Percentiles rank a stretch among this genome's conserved stretches.
Conservation (phyloP, 2,888 invertebrate species). For the Fabriciana adippe region DNA sequence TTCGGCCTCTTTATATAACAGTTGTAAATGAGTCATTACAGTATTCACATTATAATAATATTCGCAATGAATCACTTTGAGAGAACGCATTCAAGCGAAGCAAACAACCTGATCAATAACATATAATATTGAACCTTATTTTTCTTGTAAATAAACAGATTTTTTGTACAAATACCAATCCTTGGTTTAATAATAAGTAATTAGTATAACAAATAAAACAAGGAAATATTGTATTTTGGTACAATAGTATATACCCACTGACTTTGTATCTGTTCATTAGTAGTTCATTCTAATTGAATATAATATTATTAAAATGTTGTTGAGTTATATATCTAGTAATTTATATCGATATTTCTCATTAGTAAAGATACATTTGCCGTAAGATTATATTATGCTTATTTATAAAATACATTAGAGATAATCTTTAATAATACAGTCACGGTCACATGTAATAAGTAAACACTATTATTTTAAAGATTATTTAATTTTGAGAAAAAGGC, state of each 20-base stretch:
- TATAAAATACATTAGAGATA: too few relatives aligned
- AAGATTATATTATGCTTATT: too few relatives aligned
- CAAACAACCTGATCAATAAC: constrained; percentile 10
- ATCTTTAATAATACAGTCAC: too few relatives aligned
- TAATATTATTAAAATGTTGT: too few relatives aligned
- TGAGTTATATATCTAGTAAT: too few relatives aligned
- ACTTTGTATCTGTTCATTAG: constrained; percentile 1
- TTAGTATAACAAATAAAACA: constrained; percentile 5
- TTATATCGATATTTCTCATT: too few relatives aligned
- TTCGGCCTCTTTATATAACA: constrained; percentile 20
- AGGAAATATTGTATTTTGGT: constrained; percentile 14
- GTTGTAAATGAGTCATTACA: constrained; percentile 35
- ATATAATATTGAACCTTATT: constrained; percentile 19
- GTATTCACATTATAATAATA: constrained; percentile 27
- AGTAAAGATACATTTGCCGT: too few relatives aligned
- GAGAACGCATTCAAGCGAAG: constrained; percentile 26
- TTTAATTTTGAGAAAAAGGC: too few relatives aligned
- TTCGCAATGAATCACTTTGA: constrained; percentile 30
- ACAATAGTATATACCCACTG: constrained; percentile 7
- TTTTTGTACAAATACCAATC: constrained; percentile 7
- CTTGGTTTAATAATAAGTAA: not conserved
- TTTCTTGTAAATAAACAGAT: not conserved
- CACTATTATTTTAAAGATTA: too few relatives aligned
- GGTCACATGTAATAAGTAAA: too few relatives aligned
- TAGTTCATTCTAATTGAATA: too few relatives aligned